Evolutionary conservation across 2,113 vertebrate species (phyloP).

Genomic region (Ptilonorhynchus violaceus): DNA sequence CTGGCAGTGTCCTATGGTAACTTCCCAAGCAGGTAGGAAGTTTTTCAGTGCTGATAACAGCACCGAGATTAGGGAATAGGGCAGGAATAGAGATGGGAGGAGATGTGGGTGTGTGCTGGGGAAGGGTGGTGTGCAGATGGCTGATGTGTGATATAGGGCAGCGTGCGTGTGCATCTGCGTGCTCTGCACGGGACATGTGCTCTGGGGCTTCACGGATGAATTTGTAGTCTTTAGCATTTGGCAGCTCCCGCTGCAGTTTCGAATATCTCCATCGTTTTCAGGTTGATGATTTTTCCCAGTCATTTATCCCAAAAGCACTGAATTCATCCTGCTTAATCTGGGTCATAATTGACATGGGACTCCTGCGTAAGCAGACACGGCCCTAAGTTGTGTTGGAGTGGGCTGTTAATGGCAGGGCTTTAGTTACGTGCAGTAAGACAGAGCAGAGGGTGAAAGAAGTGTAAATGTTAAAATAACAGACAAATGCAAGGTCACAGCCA

Average conservation of each 20-base stretch:
- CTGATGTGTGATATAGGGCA: background rate
- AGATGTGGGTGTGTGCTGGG: background rate
- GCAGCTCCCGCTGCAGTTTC: background rate
- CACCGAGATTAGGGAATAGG: background rate
- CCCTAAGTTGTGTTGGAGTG: background rate
- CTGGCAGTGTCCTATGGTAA: rapidly evolving
- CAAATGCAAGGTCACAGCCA: background rate
- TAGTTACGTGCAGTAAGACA: background rate
- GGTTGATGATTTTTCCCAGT: constrained; percentile 40
- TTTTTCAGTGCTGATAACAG: background rate
- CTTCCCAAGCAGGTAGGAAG: background rate
- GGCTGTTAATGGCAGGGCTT: background rate
- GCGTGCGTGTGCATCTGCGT: rapidly evolving
- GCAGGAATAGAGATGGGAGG: rapidly evolving
- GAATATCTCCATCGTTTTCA: constrained; percentile 19
- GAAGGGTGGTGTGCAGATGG: background rate
- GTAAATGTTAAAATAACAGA: background rate
- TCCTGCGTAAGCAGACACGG: background rate
- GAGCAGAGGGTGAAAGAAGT: background rate
- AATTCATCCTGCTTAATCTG: constrained; percentile 21
- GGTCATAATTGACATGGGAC: constrained; percentile 27
- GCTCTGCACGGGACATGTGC: background rate
- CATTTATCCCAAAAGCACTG: constrained; percentile 29
- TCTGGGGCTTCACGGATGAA: constrained; percentile 16
- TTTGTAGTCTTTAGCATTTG: background rate